These are phyloP conservation scores for Accipiter cooperii DNA, from an alignment of 2,113 vertebrate genomes.

Conservation along the genomic window DNA sequence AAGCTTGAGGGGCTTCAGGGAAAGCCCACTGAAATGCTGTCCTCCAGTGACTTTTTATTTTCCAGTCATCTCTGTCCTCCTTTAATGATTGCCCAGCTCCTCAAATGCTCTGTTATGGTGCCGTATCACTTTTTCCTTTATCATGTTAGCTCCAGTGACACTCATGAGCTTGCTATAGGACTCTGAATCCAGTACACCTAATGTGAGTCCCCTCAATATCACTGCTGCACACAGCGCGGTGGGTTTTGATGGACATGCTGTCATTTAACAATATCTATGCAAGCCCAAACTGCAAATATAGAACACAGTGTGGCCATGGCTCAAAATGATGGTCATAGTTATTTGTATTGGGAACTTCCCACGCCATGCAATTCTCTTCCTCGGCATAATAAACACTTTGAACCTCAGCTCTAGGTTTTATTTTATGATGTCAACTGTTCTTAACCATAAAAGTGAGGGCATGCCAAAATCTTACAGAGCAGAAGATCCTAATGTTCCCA, in stretches of 20 bases:
- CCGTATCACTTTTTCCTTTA: neutral
- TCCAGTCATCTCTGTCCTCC: neutral
- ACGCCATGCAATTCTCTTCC: neutral
- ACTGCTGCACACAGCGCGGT: neutral
- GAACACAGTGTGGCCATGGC: neutral
- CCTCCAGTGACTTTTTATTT: neutral
- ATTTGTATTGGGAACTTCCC: neutral
- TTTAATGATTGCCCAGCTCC: neutral
- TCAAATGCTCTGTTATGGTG: neutral
- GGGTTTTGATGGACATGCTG: neutral
- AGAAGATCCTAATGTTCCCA: neutral
- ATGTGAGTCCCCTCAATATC: neutral
- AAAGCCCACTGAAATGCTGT: neutral
- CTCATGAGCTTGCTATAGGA: neutral
- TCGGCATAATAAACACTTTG: neutral
- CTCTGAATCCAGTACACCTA: neutral
- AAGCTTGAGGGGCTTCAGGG: neutral
- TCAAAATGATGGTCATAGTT: neutral
- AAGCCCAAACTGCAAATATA: neutral
- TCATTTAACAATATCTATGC: neutral
- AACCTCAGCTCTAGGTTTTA: neutral
- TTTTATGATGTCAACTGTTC: constrained; percentile 26
- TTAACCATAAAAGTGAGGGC: neutral
- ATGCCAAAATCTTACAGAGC: neutral
- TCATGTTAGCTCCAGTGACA: neutral